These are phyloP conservation scores for Spheniscus mendiculus DNA, from an alignment of 2,113 vertebrate genomes.

Conservation along the genomic window DNA sequence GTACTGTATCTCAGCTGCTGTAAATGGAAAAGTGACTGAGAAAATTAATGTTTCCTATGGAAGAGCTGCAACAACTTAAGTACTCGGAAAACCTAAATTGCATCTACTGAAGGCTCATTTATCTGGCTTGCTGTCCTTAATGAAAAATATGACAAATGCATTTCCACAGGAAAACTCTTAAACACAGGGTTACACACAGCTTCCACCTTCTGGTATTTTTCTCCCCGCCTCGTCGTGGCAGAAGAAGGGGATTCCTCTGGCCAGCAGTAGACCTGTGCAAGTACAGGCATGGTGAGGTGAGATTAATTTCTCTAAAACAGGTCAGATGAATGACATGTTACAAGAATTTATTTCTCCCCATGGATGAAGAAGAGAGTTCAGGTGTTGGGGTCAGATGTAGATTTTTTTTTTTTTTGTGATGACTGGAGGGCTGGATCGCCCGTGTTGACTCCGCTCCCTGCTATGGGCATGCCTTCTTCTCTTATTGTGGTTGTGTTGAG, in stretches of 20 bases:
- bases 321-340: background rate
- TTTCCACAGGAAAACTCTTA: background rate
- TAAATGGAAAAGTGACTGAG: background rate
- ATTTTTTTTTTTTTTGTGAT: background rate
- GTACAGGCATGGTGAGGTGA: background rate
- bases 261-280: background rate
- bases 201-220: background rate
- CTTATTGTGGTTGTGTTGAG: accelerated
- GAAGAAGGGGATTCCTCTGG: background rate
- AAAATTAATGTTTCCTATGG: background rate
- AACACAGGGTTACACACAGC: background rate
- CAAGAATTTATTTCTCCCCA: background rate
- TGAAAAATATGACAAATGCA: background rate
- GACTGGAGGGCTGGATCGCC: background rate
- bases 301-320: background rate
- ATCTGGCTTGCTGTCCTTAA: background rate
- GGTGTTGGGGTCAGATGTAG: background rate
- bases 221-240: accelerated
- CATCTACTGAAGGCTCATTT: background rate
- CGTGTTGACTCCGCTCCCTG: background rate
- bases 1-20: background rate
- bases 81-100: background rate
- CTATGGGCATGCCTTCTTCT: background rate
- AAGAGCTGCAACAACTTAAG: background rate
- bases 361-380: background rate